Evolutionary conservation across 2,113 vertebrate genomes (phyloP).

Genomic region (Thryonomys swinderianus): DNA sequence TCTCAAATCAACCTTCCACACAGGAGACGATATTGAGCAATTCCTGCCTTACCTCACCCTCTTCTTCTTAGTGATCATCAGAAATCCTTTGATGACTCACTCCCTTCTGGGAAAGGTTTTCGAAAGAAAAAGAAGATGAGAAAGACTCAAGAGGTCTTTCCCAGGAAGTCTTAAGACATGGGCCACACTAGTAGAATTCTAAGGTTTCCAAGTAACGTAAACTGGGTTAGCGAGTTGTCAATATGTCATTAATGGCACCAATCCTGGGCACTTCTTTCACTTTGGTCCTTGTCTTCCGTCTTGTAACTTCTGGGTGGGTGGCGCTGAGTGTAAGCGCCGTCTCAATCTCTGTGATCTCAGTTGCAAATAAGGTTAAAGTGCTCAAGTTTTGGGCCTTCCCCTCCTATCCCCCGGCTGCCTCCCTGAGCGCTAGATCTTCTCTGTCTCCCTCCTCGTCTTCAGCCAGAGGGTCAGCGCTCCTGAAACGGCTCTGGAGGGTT

Average conservation of each 20-base stretch:
- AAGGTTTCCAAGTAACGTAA: neutral
- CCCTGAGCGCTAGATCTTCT: neutral
- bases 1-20: neutral
- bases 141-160: neutral
- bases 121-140: neutral
- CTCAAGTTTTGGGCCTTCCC: neutral
- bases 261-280: neutral
- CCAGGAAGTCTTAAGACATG: neutral
- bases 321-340: neutral
- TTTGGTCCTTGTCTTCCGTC: neutral
- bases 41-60: neutral
- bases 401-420: fast-evolving
- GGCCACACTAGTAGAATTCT: neutral
- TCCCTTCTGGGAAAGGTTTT: neutral
- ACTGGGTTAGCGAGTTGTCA: neutral
- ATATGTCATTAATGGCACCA: neutral
- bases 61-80: neutral
- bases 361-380: neutral
- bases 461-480: neutral
- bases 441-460: neutral
- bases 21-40: neutral
- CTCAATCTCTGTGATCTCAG: neutral
- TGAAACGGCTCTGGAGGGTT: neutral
- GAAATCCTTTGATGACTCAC: neutral
- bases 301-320: neutral